Percentiles rank a stretch among this genome's conserved stretches.
Evolutionary conservation across 1,140 invertebrate genomes (phyloP).

Genomic region (Agraylea sexmaculata): DNA sequence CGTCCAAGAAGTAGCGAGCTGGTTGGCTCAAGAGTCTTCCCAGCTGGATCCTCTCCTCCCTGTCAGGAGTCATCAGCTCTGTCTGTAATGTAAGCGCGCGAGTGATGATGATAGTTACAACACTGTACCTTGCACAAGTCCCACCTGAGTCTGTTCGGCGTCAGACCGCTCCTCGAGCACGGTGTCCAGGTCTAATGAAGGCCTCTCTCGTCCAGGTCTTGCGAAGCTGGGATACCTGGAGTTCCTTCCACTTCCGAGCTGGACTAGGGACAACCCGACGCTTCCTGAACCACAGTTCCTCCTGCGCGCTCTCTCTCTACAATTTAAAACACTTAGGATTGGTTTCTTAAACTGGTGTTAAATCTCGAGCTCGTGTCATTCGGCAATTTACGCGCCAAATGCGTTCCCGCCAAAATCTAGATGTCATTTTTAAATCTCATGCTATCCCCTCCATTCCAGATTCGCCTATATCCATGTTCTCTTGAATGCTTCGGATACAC

Average conservation of each 20-base stretch:
- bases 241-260: slow-evolving; percentile 57
- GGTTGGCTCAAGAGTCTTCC: slow-evolving; percentile 18
- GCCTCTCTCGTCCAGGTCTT: slow-evolving; percentile 50
- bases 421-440: too few species aligned
- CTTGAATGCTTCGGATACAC: too few species aligned
- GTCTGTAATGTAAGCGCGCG: slow-evolving; percentile 10
- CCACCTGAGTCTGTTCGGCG: slow-evolving; percentile 49
- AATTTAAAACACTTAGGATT: slow-evolving; percentile 4
- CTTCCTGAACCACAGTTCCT: slow-evolving; percentile 67
- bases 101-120: background rate
- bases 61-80: slow-evolving; percentile 19
- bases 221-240: slow-evolving; percentile 53
- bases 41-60: slow-evolving; percentile 17
- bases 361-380: background rate
- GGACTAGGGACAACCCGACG: slow-evolving; percentile 65
- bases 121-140: background rate
- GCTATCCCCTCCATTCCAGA: too few species aligned
- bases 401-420: too few species aligned
- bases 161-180: slow-evolving; percentile 68
- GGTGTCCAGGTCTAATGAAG: slow-evolving; percentile 64
- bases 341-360: background rate
- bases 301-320: slow-evolving; percentile 57
- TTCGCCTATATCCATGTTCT: too few species aligned
- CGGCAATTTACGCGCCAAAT: too few species aligned
- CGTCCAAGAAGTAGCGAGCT: slow-evolving; percentile 16